Base-by-base conservation (phyloP, 2,113 vertebrate genomes). In the Dunckerocampus dactyliophorus region DNA sequence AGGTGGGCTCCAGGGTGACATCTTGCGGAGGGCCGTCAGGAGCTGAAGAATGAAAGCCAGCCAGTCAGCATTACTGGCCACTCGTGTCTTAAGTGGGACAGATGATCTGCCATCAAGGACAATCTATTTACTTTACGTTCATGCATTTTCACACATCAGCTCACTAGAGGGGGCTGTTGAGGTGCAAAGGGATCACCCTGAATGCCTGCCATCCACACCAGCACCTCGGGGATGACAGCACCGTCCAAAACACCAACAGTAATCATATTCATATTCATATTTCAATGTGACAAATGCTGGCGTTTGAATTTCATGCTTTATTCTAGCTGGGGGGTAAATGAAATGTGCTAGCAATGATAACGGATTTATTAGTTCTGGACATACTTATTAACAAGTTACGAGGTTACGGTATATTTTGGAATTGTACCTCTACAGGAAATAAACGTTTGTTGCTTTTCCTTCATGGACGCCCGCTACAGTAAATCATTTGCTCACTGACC, bases 21-120 rank as follows among this genome's bases (percentile, higher is more conserved):
- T 99, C 96, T 83, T 96, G 94, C 59, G 97, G 97, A 24, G 96
- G 93, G 3, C 97, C 97, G 8, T 99, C 97, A 51, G 97, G 97
- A 78, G 96, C 97, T 99, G 22, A 43, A 80, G 21, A 79, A 67
- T 74, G 31, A 88, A 43, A 79, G 45, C 82, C 71, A 62, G 39
- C 62, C 6, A 81, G 56, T 55, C 50, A 69, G 4, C 14, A 70
- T 81, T 59, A 74, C 52, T 34, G 51, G 17, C 54, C 17, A 42
- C 22, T 13, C 21, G 13, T 21, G 46, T 50, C 37, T 62, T 15
- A 45, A 59, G 60, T 17, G 3, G 15, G 24, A 52, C 21, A 47
- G 43, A 47, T 14, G 17, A 69, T 58, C 8, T 3, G 1, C 62
- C 46, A 57, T 46, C 4, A 16, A 46, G 52, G 43, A 2, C 14